These are phyloP conservation scores for Toxotes jaculatrix DNA, from an alignment of 2,113 vertebrate species.

Conservation along the genomic window DNA sequence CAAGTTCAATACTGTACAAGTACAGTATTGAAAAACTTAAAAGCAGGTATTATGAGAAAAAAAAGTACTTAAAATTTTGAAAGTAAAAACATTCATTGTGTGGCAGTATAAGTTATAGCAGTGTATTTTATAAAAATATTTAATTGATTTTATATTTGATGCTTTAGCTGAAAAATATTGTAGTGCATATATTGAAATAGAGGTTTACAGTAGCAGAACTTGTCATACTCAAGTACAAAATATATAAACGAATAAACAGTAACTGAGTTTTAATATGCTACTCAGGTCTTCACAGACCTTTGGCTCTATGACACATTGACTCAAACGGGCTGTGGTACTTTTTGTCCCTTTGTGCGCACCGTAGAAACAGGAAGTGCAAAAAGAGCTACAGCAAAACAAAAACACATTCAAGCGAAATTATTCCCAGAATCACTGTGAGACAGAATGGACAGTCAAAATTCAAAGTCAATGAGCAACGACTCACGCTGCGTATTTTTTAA, in stretches of 20 bases:
- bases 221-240: no score
- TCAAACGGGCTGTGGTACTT: neutral
- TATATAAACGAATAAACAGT: no score
- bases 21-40: neutral
- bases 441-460: slow-evolving; percentile 52
- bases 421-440: neutral
- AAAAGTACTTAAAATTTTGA: neutral
- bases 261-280: neutral
- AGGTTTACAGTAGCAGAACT: no score
- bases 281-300: neutral
- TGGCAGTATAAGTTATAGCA: neutral
- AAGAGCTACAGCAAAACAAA: slow-evolving; percentile 54
- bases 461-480: slow-evolving; percentile 57
- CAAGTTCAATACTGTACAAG: no score
- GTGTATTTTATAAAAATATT: neutral
- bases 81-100: neutral
- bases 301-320: neutral
- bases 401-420: slow-evolving; percentile 44
- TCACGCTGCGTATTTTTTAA: slow-evolving; percentile 79
- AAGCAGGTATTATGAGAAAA: neutral
- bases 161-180: no score
- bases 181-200: no score
- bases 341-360: slow-evolving; percentile 71
- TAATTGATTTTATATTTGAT: no score
- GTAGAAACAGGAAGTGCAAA: slow-evolving; percentile 75